Evolutionary conservation across 2,888 invertebrate genomes (phyloP), one percentile per base, ranked within the genome.

Genomic region (Cosmia pyralina): DNA sequence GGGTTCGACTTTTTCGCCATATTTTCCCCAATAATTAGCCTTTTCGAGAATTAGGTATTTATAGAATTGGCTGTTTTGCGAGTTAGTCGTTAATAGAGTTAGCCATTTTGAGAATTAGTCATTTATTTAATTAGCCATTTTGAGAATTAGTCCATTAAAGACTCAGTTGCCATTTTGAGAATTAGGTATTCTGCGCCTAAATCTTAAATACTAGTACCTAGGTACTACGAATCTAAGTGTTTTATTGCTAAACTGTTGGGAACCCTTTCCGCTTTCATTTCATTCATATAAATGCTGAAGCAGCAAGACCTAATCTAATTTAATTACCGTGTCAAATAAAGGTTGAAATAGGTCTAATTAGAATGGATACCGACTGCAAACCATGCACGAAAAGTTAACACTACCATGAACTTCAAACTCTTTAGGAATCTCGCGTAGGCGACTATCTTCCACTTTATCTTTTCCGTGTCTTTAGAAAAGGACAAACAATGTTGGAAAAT

Each of bases 241-340:
- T 13, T 48, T 41, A 46, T 17, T 55, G 22, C 41, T 53, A 22
- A 50, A 65, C 75, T 53, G 0, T 34, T 48, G 28, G 13, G 5
- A 64, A 67, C 34, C 48, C 19, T 41, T 71, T 46, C 41, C 55
- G 17, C 17, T 50, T 59, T 52, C 62, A 64, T 66, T 63, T 69
- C 28, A 66, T 80, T 77, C 55, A 83, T 72, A 74, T 34, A 71
- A 50, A 79, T 82, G 84, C 71, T 69, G 79, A 84, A 79, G 71
- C 72, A 85, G 82, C 77, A 79, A 77, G 81, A 79, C 77, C 75
- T 81, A 78, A 81, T 87, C 53, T 86, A 75, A 85, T 85, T 84
- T 88, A 87, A 89, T 89, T 85, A 84, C 80, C 79, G 81, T 85
- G 83, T 85, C 85, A 87, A 85, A 83, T 85, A 80, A 84, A 79